Evolutionary conservation across 2,797 vertebrate genomes (phyloP).

Genomic region (Diceros bicornis): DNA sequence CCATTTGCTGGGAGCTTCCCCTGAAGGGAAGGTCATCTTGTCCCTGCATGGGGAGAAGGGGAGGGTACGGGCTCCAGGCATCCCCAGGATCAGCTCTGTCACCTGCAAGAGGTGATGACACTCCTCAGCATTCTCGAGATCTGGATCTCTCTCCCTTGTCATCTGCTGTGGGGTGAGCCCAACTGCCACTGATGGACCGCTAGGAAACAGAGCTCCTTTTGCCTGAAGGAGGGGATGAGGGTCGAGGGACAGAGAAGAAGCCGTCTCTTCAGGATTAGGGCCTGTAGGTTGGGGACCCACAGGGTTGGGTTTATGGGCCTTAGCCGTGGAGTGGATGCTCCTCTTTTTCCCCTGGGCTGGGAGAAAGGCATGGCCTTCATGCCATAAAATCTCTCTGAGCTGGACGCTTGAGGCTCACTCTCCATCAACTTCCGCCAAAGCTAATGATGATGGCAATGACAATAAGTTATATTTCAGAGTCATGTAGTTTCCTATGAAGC

Average conservation of each 20-base stretch:
- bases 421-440: background rate
- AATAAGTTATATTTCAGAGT: background rate
- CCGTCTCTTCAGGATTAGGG: background rate
- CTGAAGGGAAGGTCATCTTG: background rate
- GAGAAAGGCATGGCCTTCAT: accelerated
- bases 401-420: background rate
- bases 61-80: background rate
- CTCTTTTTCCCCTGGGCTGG: background rate
- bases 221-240: background rate
- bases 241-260: background rate
- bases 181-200: background rate
- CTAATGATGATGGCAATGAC: accelerated
- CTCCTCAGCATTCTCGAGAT: background rate
- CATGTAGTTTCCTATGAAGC: background rate
- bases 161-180: background rate
- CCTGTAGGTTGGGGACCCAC: background rate
- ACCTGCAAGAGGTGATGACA: background rate
- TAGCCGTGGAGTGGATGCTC: accelerated
- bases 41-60: background rate
- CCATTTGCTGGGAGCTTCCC: background rate
- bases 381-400: background rate
- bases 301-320: background rate
- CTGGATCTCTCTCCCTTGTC: background rate
- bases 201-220: background rate
- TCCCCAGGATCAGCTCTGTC: background rate